Conservation (phyloP, 35 echinoderm and acorn worm genomes). For the Holothuria glaberrima region DNA sequence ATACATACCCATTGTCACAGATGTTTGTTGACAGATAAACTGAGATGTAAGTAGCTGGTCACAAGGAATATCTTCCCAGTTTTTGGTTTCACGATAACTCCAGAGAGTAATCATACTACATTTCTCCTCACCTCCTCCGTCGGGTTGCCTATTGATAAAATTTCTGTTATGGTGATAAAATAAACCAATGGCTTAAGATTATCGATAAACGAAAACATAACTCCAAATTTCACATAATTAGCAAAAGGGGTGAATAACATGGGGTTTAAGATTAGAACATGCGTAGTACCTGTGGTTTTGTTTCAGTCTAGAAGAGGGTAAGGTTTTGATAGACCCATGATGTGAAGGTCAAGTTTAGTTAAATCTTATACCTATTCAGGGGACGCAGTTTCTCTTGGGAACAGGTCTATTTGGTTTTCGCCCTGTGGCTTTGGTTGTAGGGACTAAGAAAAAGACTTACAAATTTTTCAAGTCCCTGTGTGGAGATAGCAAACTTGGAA, state of each 20-base stretch:
- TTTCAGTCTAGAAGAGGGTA: not conserved
- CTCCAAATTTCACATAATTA: not conserved
- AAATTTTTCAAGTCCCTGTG: too few species aligned
- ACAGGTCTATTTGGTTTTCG: too few species aligned
- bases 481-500: too few species aligned
- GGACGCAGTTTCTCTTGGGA: too few species aligned
- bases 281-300: not conserved
- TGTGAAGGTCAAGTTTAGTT: not conserved
- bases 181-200: not conserved
- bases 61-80: conserved; percentile 8
- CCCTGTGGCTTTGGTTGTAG: too few species aligned
- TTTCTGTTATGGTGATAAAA: not conserved
- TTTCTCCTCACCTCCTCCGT: not conserved
- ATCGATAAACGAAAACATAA: not conserved
- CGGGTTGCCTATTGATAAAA: not conserved
- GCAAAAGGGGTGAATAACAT: not conserved
- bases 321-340: not conserved
- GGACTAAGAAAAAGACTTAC: too few species aligned
- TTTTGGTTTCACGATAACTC: conserved; percentile 6
- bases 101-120: not conserved
- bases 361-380: not conserved
- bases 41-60: not conserved
- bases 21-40: not conserved
- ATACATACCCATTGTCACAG: too few species aligned
- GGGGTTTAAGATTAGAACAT: not conserved